A percentile compares a stretch with the other conserved stretches of the same genome.
Evolutionary conservation across 2,888 invertebrate genomes (phyloP).

Genomic region (Ophonus ardosiacus): DNA sequence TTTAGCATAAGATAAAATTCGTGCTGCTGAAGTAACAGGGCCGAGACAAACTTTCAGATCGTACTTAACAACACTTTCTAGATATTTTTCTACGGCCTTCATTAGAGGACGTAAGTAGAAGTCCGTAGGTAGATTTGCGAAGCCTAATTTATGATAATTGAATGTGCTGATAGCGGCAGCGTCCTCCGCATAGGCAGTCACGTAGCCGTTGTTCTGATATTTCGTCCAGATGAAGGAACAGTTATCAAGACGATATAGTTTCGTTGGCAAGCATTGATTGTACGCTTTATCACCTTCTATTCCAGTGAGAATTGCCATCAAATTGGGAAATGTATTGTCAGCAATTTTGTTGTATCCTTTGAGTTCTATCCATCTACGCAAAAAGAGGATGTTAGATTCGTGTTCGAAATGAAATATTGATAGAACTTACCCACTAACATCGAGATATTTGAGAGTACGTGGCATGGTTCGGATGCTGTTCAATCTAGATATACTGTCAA

Average conservation of each 20-base stretch:
- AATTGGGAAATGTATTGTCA: constrained; percentile 94
- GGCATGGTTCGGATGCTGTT: constrained; percentile 88
- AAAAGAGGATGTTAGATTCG: background rate
- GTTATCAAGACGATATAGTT: constrained; percentile 80
- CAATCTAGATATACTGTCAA: constrained; percentile 90
- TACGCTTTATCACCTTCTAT: constrained; percentile 76
- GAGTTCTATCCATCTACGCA: constrained; percentile 71
- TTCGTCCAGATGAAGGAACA: constrained; percentile 88
- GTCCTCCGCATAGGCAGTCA: constrained; percentile 90
- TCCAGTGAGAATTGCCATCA: constrained; percentile 90
- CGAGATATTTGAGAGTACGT: constrained; percentile 82
- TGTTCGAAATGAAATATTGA: no score
- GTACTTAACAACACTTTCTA: constrained; percentile 76
- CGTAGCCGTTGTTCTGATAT: constrained; percentile 84
- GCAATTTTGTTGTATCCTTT: constrained; percentile 81
- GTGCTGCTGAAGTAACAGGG: constrained; percentile 81
- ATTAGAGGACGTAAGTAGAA: constrained; percentile 88
- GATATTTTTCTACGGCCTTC: constrained; percentile 81
- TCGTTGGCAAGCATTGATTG: constrained; percentile 76
- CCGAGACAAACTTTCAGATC: constrained; percentile 81
- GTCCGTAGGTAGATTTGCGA: constrained; percentile 86
- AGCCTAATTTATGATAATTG: constrained; percentile 86
- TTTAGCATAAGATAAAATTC: constrained; percentile 83
- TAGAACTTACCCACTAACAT: constrained; percentile 76
- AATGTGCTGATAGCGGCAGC: constrained; percentile 85